Conservation (phyloP, 2,113 vertebrate species). For the Gasterosteus nipponicus region DNA sequence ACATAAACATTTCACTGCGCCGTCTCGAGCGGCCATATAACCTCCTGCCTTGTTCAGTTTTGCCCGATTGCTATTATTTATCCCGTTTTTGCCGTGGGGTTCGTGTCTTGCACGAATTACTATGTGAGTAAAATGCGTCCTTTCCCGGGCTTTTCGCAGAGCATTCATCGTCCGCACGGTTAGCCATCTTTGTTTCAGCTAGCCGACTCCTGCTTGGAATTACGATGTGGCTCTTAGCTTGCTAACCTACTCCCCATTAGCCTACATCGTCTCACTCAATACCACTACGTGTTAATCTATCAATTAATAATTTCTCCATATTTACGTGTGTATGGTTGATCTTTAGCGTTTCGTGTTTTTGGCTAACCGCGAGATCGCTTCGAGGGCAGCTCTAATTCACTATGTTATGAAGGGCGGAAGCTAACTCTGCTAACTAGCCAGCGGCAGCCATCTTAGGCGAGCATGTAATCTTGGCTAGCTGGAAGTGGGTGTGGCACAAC, state of each 20-base stretch:
- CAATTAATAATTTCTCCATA: accelerated
- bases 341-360: not conserved
- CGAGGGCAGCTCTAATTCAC: slow-evolving; percentile 31
- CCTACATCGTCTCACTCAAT: not conserved
- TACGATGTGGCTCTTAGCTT: slow-evolving; percentile 54
- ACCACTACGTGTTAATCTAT: accelerated
- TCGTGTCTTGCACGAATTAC: not conserved
- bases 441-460: slow-evolving; percentile 85
- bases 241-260: slow-evolving; percentile 22
- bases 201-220: slow-evolving; percentile 37
- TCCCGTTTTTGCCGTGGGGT: accelerated
- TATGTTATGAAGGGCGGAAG: slow-evolving; percentile 78
- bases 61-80: accelerated
- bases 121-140: slow-evolving; percentile 47
- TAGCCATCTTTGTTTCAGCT: slow-evolving; percentile 77
- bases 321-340: accelerated
- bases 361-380: not conserved
- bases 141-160: slow-evolving; percentile 78
- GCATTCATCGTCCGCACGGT: slow-evolving; percentile 41
- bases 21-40: accelerated
- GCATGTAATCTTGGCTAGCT: slow-evolving; percentile 75
- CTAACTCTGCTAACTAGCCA: slow-evolving; percentile 70
- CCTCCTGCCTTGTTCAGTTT: accelerated
- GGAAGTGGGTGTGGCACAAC: slow-evolving; percentile 76
- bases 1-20: slow-evolving; percentile 2